Base-by-base conservation (phyloP, 2,113 vertebrate genomes). In the Catharus minimus region DNA sequence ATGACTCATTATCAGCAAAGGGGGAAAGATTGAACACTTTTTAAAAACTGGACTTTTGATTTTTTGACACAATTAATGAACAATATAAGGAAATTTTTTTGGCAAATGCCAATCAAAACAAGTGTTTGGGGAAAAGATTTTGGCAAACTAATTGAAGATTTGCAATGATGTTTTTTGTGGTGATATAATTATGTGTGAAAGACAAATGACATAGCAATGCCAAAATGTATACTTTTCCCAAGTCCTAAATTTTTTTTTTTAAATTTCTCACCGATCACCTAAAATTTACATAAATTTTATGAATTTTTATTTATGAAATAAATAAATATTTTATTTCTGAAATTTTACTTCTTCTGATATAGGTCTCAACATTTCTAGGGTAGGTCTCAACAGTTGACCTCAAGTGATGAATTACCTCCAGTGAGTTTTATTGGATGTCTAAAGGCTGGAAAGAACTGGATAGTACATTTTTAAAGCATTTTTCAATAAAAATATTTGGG, bases 1-100 rank as follows among this genome's bases (percentile, higher is more conserved):
- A 0, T 43, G 13, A 20, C 8, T 20, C 0, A 0, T n/a, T 83
- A 24, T 36, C 18, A 33, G 11, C 3, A 74, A 39, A 39, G 16
- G 10, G 9, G 5, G 12, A 2, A 88, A 82, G 67, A 76, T 13
- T 3, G 6, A 8, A 47, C 8, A 6, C 5, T 56, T 2, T 58
- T 64, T 88, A 60, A 64, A 46, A 27, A 11, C 5, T 36, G 8
- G 10, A 39, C 3, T 39, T 72, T 21, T 73, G 18, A 39, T 53
- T 69, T 81, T 41, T 12, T n/a, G 33, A 43, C 4, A 46, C 11
- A 32, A 56, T 56, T 74, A 47, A 65, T 65, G 26, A 38, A 41
- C 12, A 43, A 15, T 52, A n/a, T 30, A 68, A 76, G 4, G 9
- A 21, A 53, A 2, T 2, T 38, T 41, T 5, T 20, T 56, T n/a